Percentiles rank a stretch among this genome's conserved stretches.
Conservation (phyloP, 1,140 invertebrate species). For the Drosophila pectinifera region DNA sequence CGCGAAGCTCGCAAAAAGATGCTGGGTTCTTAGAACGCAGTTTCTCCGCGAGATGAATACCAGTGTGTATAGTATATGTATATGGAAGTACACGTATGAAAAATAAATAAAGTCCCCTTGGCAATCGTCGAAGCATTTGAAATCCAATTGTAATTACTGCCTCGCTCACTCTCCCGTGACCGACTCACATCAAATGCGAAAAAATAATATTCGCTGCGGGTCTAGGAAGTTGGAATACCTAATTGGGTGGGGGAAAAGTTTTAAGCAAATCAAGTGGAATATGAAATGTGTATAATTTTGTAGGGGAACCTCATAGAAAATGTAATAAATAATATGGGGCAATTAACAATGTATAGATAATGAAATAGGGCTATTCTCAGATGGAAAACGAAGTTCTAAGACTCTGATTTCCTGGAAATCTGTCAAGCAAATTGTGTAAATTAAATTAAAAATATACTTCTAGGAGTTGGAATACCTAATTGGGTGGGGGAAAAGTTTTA, state of each 20-base stretch:
- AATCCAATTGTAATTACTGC: constrained; percentile 50
- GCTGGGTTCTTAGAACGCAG: constrained; percentile 46
- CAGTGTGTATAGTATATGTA: neutral
- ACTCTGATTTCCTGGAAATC: neutral
- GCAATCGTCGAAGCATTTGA: constrained; percentile 26
- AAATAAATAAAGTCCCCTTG: constrained; percentile 48
- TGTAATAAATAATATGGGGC: neutral
- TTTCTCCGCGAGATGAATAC: constrained; percentile 23
- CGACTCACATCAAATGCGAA: constrained; percentile 39
- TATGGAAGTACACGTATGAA: constrained; percentile 20
- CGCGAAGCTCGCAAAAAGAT: constrained; percentile 29
- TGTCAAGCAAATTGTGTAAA: neutral
- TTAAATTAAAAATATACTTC: neutral
- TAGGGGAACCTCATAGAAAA: neutral
- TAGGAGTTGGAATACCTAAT: constrained; percentile 37
- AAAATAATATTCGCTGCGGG: constrained; percentile 39
- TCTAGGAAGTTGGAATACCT: constrained; percentile 38
- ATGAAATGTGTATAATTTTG: constrained; percentile 5
- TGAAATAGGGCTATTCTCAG: constrained; percentile 2
- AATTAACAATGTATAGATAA: constrained; percentile 9
- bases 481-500: constrained; percentile 34
- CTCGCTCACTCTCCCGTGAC: constrained; percentile 60
- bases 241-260: constrained; percentile 41
- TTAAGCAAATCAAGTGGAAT: constrained; percentile 43
- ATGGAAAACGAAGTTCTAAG: neutral